Evolutionary conservation across 1,140 invertebrate genomes (phyloP), one percentile per base, ranked within the genome.

Genomic region (Neodiprion pinetum): DNA sequence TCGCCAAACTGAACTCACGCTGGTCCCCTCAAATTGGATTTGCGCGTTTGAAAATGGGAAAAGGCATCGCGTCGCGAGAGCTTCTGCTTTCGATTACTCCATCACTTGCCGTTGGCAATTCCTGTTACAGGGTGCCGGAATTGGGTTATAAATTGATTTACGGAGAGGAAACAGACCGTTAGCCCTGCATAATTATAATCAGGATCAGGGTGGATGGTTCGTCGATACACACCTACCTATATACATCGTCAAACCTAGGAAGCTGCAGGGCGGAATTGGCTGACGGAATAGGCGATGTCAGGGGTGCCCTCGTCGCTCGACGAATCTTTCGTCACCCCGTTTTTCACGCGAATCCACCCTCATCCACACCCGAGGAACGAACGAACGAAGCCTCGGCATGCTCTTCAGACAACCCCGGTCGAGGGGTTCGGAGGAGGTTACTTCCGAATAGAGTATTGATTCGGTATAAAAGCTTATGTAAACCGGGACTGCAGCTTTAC

Each of bases 381-480:
- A 40, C 28, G 28, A 40, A 40, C 28, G 28, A 40, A 40, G 28
- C 28, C 28, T 40, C 28, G 28, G 28, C n/a, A 61, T 17, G n/a
- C 53, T 61, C 53, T 61, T 61, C 53, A 61, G 53, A 61, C 53
- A 61, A 17, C 53, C 10, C 11, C n/a, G 53, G 53, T 4, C 8
- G n/a, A 1, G 28, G 28, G 28, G 28, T 0, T 40, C 28, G 28
- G 28, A 40, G 28, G 28, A 40, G 28, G 28, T 40, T 40, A 72
- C 71, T 75, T 72, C 49, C 70, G 74, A 50, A 72, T 75, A 67
- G 74, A 75, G 74, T 75, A 75, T 75, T 75, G 74, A 75, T 75
- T 75, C 71, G 70, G 74, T 75, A 72, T 75, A 75, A 75, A 75
- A 75, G 74, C 74, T 75, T 75, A 75, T 75, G 74, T 75, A 75